A percentile compares a stretch with the other conserved stretches of the same genome.
Conservation (phyloP, 2,113 vertebrate species). For the Oceanodroma tethys region DNA sequence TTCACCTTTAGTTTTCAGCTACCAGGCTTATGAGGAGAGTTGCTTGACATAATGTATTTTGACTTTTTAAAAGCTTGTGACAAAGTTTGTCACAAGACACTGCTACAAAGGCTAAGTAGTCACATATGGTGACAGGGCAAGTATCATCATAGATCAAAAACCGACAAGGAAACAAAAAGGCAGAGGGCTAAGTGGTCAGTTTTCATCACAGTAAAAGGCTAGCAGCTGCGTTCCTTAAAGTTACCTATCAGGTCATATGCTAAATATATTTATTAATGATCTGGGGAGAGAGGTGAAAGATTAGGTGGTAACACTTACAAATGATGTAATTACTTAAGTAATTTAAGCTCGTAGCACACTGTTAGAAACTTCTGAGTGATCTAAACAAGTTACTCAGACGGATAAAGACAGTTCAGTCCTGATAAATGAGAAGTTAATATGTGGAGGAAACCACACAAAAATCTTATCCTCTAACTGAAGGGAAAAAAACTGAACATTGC, state of each 20-base stretch:
- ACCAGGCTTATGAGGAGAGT: background rate
- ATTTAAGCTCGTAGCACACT: background rate
- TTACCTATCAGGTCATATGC: background rate
- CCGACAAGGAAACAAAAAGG: conserved; percentile 22
- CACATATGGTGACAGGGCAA: conserved; percentile 54
- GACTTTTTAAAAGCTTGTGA: conserved; percentile 51
- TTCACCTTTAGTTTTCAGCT: background rate
- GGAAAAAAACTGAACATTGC: background rate
- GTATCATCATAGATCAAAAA: conserved; percentile 39
- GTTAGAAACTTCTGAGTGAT: background rate
- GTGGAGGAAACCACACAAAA: background rate
- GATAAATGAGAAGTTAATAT: background rate
- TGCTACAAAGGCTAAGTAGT: conserved; percentile 13
- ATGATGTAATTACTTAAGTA: conserved; percentile 23
- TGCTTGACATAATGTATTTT: background rate
- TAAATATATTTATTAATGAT: conserved; percentile 44
- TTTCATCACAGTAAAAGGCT: conserved; percentile 47
- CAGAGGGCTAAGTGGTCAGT: conserved; percentile 19
- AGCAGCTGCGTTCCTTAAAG: conserved; percentile 11
- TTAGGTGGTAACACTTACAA: conserved; percentile 16
- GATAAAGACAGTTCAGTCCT: background rate
- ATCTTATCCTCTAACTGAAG: background rate
- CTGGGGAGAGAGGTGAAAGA: background rate
- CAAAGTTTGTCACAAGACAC: conserved; percentile 14
- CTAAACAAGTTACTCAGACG: background rate